A percentile compares a stretch with the other conserved stretches of the same genome.
Evolutionary conservation across 2,797 vertebrate genomes (phyloP).

Genomic region (Halcyon leucocephala): DNA sequence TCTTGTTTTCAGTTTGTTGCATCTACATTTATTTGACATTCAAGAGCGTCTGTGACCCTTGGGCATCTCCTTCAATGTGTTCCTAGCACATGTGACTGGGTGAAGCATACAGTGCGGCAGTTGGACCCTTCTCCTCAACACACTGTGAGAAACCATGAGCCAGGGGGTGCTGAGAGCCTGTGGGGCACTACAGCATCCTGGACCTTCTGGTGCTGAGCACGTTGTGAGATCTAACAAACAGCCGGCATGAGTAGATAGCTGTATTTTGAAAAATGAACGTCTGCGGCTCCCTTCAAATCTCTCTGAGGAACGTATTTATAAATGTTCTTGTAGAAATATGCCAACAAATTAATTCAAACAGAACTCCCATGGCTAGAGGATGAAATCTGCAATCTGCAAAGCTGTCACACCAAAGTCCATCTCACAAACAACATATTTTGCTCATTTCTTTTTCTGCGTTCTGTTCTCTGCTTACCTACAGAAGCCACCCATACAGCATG

Average conservation of each 20-base stretch:
- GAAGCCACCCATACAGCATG: background rate
- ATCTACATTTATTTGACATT: conserved; percentile 68
- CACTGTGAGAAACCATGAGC: background rate
- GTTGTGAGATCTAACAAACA: background rate
- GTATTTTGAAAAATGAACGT: conserved; percentile 28
- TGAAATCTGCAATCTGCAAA: background rate
- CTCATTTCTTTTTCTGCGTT: background rate
- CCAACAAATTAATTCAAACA: conserved; percentile 13
- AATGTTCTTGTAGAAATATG: background rate
- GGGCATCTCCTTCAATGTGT: conserved; percentile 50
- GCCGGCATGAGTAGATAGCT: background rate
- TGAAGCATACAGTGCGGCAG: conserved; percentile 11
- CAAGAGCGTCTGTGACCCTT: conserved; percentile 58
- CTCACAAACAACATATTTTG: background rate
- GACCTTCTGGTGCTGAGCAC: background rate
- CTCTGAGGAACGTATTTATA: background rate
- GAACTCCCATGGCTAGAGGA: background rate
- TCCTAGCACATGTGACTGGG: conserved; percentile 26
- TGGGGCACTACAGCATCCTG: background rate
- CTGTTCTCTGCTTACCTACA: background rate
- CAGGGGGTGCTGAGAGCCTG: background rate
- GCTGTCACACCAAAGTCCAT: background rate
- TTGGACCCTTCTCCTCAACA: background rate
- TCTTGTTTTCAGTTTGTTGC: conserved; percentile 54
- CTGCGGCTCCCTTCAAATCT: background rate